Evolutionary conservation across 2,113 vertebrate genomes (phyloP), one percentile per base, ranked within the genome.

Genomic region (Cheilinus undulatus): DNA sequence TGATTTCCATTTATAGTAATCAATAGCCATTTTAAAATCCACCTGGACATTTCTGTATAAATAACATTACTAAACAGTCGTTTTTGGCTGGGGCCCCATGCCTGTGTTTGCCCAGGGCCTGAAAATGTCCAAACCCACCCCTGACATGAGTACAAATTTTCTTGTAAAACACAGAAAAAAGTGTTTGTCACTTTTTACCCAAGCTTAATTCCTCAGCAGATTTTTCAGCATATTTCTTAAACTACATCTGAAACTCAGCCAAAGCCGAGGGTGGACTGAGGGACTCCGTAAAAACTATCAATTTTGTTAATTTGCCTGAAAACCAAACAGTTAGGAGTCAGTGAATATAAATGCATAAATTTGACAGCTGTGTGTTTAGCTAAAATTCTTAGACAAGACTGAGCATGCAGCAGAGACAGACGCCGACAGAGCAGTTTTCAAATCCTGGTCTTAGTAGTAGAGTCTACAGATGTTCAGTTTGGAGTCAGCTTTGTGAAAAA

Each of bases 361-460:
- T 28, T 40, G 40, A 46, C 28, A 3, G 11, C 58, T n/a, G 38
- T 26, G 26, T 14, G 8, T 45, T 38, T 9, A 43, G 59, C 50
- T 22, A 32, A 30, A 10, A 30, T 60, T 45, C 59, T 38, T 28
- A 59, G 62, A 60, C 68, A 57, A 71, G 78, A 71, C 69, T 45
- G 58, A 76, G 78, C 66, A 20, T 0, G 42, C 50, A 40, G 3
- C 32, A 14, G 50, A 30, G 32, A 62, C 68, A 89, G 84, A 84
- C 61, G 83, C 86, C 85, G 87, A 89, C 50, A 14, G n/a, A 61
- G 86, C 80, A 81, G 30, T 85, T 85, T 63, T 80, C 51, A 50
- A 45, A 68, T 23, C 30, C 52, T 59, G 66, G 50, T 40, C 64
- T 64, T 68, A 78, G 51, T 83, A 82, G 84, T 53, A n/a, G n/a